Conservation (phyloP, 2,888 invertebrate genomes). For the Epistrophe eligans region DNA sequence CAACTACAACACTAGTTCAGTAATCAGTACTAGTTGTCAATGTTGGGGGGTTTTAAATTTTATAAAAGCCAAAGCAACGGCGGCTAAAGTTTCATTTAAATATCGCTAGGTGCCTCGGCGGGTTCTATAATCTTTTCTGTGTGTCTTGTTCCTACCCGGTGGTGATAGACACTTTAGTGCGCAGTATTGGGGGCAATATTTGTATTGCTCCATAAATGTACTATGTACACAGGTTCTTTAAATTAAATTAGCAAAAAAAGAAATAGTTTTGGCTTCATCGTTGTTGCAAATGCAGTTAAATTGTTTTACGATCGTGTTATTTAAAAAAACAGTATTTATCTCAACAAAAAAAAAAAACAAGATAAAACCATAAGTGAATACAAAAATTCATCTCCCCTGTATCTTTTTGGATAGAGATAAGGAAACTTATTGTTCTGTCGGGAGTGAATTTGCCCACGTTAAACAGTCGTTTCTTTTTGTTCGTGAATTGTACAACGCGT, state of each 20-base stretch:
- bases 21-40: slow-evolving; percentile 11
- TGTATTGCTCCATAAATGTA: slow-evolving; percentile 16
- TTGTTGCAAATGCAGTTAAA: slow-evolving; percentile 44
- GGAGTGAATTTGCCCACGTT: neutral
- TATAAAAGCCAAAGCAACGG: slow-evolving; percentile 76
- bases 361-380: slow-evolving; percentile 3
- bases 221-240: slow-evolving; percentile 23
- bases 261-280: slow-evolving; percentile 66
- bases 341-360: neutral
- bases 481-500: slow-evolving; percentile 19
- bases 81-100: slow-evolving; percentile 76
- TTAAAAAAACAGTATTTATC: neutral
- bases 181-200: slow-evolving; percentile 50
- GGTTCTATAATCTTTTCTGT: slow-evolving; percentile 64
- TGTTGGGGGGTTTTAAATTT: slow-evolving; percentile 53
- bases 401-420: slow-evolving; percentile 17
- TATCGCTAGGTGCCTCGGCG: slow-evolving; percentile 75
- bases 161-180: slow-evolving; percentile 52
- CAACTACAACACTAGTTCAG: neutral
- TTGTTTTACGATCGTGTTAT: slow-evolving; percentile 22
- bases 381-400: neutral
- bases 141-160: slow-evolving; percentile 37
- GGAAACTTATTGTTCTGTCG: neutral
- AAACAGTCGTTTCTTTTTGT: slow-evolving; percentile 6
- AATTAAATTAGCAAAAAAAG: slow-evolving; percentile 59